Conservation (phyloP, 2,888 invertebrate genomes). For the Pyrrhosoma nymphula region DNA sequence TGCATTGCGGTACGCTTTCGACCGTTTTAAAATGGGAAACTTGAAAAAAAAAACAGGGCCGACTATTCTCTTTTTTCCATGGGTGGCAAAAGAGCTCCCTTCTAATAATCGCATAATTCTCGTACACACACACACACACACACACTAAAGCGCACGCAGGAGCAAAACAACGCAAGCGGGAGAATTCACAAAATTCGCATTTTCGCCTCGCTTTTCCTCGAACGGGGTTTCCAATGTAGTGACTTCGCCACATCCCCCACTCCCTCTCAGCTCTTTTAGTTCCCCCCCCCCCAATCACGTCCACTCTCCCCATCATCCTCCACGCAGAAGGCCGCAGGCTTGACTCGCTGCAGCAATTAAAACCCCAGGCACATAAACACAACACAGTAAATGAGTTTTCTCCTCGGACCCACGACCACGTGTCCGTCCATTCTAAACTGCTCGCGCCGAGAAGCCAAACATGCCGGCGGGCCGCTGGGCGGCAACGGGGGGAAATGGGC, state of each 20-base stretch:
- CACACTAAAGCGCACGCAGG: too few relatives aligned
- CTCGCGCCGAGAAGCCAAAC: background rate
- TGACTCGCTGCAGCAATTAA: slow-evolving; percentile 18
- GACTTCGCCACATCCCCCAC: background rate
- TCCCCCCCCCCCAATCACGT: background rate
- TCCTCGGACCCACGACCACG: background rate
- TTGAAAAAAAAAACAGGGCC: background rate
- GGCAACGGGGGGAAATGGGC: too few relatives aligned
- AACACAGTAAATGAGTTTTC: slow-evolving; percentile 1
- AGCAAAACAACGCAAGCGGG: background rate
- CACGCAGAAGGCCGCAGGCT: background rate
- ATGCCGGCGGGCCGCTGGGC: too few relatives aligned
- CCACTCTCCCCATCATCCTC: background rate
- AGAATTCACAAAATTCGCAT: background rate
- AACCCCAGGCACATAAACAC: slow-evolving; percentile 18
- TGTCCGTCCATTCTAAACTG: background rate
- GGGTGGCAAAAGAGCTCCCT: background rate
- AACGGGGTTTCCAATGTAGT: background rate
- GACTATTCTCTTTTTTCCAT: too few relatives aligned
- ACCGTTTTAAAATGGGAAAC: background rate
- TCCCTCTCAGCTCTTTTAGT: too few relatives aligned
- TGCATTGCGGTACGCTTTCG: slow-evolving; percentile 6
- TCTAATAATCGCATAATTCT: background rate
- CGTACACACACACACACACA: background rate
- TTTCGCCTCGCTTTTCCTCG: background rate